phyloP scores from a whole-genome alignment of 2,113 vertebrate species.

The Malurus alboscapulatus region DNA sequence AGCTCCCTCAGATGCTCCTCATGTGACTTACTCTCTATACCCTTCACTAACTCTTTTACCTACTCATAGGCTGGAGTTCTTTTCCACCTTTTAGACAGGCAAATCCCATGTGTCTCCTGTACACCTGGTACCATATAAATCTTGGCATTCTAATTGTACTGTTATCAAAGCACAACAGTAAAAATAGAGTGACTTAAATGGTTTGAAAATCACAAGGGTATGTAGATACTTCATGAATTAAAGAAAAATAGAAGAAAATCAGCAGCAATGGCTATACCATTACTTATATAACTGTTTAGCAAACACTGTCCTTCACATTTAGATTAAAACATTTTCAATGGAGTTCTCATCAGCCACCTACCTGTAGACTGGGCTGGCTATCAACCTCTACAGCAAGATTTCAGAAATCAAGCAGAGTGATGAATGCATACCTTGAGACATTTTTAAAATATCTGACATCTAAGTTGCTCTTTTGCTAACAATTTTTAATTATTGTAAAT shows the following conservation, averaged over 20 bases:
- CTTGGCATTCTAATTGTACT: too few relatives aligned
- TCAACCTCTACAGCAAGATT: background rate
- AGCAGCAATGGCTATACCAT: too few relatives aligned
- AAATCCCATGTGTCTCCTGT: background rate
- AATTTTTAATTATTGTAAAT: background rate
- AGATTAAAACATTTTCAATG: background rate
- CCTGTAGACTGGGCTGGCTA: background rate
- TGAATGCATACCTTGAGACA: background rate
- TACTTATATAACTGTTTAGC: background rate
- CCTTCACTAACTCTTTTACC: background rate
- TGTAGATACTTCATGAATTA: too few relatives aligned
- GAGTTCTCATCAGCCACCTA: fast-evolving
- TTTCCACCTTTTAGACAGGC: background rate
- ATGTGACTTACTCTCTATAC: background rate
- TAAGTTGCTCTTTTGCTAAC: background rate
- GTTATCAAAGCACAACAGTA: too few relatives aligned
- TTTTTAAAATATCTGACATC: background rate
- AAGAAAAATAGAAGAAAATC: too few relatives aligned
- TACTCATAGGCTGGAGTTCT: fast-evolving
- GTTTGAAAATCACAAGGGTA: too few relatives aligned
- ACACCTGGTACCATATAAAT: background rate
- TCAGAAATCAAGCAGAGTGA: background rate
- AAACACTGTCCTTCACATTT: background rate
- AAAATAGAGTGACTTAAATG: too few relatives aligned
- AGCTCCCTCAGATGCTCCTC: background rate